Conservation (phyloP, 2,888 invertebrate genomes). For the Dascillus cervinus region DNA sequence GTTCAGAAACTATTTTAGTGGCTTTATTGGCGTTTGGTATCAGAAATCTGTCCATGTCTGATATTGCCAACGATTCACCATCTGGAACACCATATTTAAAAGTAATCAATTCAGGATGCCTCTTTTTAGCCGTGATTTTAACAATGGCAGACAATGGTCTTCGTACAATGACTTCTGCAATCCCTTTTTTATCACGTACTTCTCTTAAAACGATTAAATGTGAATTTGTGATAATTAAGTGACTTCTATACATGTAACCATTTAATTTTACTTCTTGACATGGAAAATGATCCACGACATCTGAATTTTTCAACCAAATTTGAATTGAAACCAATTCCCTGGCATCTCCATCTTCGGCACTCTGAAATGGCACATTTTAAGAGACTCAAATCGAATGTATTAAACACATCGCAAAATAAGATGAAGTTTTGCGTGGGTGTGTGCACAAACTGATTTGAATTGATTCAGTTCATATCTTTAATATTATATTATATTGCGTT, state of each 20-base stretch:
- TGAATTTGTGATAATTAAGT: slow-evolving; percentile 75
- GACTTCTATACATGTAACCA: slow-evolving; percentile 82
- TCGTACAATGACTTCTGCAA: slow-evolving; percentile 78
- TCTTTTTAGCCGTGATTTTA: slow-evolving; percentile 94
- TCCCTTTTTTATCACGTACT: slow-evolving; percentile 65
- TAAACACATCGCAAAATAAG: too few species aligned
- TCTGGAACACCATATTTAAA: slow-evolving; percentile 90
- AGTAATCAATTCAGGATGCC: slow-evolving; percentile 91
- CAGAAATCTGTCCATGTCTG: slow-evolving; percentile 85
- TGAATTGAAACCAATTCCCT: slow-evolving; percentile 76
- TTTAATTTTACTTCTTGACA: slow-evolving; percentile 90
- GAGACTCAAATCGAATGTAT: too few species aligned
- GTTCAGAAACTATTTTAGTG: slow-evolving; percentile 82
- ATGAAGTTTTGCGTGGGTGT: too few species aligned
- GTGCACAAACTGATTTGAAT: too few species aligned
- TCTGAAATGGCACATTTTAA: too few species aligned
- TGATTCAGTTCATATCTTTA: too few species aligned
- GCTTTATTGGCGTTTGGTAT: slow-evolving; percentile 89
- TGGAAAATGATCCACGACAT: slow-evolving; percentile 77
- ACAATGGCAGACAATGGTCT: slow-evolving; percentile 87
- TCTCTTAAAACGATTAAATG: slow-evolving; percentile 83
- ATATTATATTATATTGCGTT: too few species aligned
- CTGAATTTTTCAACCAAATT: slow-evolving; percentile 73
- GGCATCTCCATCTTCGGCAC: slow-evolving; percentile 49
- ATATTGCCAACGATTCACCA: slow-evolving; percentile 71